Percentiles rank a stretch among this genome's conserved stretches.
These are phyloP conservation scores for Tadarida brasiliensis DNA, from an alignment of 2,797 vertebrate species.

Conservation along the genomic window DNA sequence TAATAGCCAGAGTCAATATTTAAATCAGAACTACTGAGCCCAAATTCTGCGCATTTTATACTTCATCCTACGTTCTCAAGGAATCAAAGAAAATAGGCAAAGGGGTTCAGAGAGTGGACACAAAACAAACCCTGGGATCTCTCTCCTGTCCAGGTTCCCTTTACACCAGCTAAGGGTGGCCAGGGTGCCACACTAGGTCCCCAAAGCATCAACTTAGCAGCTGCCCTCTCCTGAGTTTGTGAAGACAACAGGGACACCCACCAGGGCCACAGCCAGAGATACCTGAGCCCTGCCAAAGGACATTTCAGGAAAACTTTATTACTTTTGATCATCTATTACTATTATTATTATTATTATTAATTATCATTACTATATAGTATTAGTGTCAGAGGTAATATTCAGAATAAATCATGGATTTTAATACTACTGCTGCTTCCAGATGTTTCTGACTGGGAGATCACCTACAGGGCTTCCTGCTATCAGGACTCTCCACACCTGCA, in stretches of 20 bases:
- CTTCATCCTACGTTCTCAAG: background rate
- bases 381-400: background rate
- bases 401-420: background rate
- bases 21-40: background rate
- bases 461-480: background rate
- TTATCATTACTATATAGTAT: background rate
- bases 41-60: background rate
- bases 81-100: background rate
- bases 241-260: background rate
- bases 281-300: background rate
- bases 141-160: background rate
- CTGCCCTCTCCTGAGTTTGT: background rate
- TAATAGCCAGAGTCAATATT: conserved; percentile 26
- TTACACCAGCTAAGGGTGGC: background rate
- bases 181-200: fast-evolving
- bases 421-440: background rate
- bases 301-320: background rate
- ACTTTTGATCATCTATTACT: background rate
- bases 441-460: background rate
- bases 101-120: background rate
- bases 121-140: background rate
- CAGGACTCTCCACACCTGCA: background rate
- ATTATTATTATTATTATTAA: too few species aligned
- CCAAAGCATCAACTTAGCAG: background rate
- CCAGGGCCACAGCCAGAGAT: background rate